Base-by-base conservation (phyloP, 1,140 invertebrate species). In the Pseudomyrmex gracilis region DNA sequence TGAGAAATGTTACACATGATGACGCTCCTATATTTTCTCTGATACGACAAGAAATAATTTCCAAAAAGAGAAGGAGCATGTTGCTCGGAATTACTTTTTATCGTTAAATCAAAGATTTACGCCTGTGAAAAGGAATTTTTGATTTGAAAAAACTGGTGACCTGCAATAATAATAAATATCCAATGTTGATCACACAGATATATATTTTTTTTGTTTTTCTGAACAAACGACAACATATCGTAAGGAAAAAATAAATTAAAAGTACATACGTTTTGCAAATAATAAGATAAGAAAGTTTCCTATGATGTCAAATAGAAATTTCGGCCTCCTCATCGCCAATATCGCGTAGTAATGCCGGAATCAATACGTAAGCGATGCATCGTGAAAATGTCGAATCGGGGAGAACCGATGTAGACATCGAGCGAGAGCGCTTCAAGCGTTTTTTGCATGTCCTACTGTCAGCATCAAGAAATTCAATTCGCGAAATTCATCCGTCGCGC, bases 391-490 rank as follows among this genome's bases (percentile, higher is more conserved):
- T 80, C 76, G 76, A 80, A 58, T 80, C 66, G 76, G 34, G 51
- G 76, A 80, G 64, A 80, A 49, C 20, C 51, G 66, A 80, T 80
- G 76, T 80, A 80, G 76, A 80, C 66, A 80, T 80, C 66, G 76
- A 70, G 66, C 66, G 76, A 13, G 66, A 71, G 22, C 76, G 76
- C 76, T 55, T 53, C 66, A 71, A 70, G 76, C 76, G 64, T 43
- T 80, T 80, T 80, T 80, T 80, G 76, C 76, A 80, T 80, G 76
- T 80, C 66, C 66, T 49, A 80, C 76, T 80, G 76, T 80, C 76
- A 80, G 76, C 76, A 80, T 80, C 66, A 80, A 66, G 76, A 80
- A 80, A 80, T 80, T 80, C 66, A 80, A 80, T 80, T 80, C 76
- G 76, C 76, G 76, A 80, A 80, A 80, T 80, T 80, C 76, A 80